Percentiles rank a stretch among this genome's conserved stretches.
Conservation (phyloP, 2,797 vertebrate species). For the Sebastes elongatus region DNA sequence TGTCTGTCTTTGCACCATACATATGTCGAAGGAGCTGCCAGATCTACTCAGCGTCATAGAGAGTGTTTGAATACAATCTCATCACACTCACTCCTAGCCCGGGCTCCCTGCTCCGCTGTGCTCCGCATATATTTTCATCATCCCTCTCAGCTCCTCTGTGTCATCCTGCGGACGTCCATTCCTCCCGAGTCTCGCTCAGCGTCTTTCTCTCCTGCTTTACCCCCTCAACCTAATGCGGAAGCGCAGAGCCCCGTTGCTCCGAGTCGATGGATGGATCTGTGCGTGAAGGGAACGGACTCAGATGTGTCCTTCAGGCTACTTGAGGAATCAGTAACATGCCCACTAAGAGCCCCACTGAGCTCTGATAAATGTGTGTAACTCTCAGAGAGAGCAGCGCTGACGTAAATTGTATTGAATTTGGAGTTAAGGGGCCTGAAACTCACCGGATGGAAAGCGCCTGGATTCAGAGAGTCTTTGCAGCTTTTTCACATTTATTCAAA, state of each 20-base stretch:
- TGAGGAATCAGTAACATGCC: constrained; percentile 50
- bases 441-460: neutral
- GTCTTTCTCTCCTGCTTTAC: constrained; percentile 3
- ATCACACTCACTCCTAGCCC: constrained; percentile 6
- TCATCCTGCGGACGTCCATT: constrained; percentile 16
- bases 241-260: constrained; percentile 3
- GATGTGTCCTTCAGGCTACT: constrained; percentile 58
- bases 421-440: constrained; percentile 46
- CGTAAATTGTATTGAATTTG: constrained; percentile 47
- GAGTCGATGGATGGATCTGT: constrained; percentile 34
- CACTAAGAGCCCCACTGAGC: constrained; percentile 37
- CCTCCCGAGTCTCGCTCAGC: constrained; percentile 14
- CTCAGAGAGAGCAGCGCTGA: constrained; percentile 23
- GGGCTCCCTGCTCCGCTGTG: constrained; percentile 9
- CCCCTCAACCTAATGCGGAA: constrained; percentile 10
- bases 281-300: neutral
- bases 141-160: constrained; percentile 19
- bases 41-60: constrained; percentile 46
- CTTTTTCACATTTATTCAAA: constrained; percentile 29
- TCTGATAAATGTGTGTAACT: constrained; percentile 51
- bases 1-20: constrained; percentile 22
- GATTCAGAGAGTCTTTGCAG: neutral
- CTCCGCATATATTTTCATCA: constrained; percentile 18
- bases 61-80: constrained; percentile 47
- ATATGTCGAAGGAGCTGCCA: constrained; percentile 47